Conservation (phyloP, 2,888 invertebrate genomes). For the Ormyrus pomaceus region DNA sequence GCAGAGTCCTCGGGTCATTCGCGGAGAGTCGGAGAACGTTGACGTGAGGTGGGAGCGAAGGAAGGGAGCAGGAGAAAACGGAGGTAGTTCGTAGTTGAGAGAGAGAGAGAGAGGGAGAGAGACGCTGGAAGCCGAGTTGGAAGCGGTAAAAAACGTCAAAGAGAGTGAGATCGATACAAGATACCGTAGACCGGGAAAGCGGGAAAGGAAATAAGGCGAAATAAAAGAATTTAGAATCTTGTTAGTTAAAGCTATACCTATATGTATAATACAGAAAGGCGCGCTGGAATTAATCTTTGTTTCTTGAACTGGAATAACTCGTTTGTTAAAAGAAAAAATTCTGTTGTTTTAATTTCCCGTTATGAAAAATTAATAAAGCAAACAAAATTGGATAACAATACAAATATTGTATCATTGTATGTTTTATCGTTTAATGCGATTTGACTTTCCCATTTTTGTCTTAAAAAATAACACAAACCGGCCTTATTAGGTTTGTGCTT, state of each 20-base stretch:
- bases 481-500: too few relatives aligned
- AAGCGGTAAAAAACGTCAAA: background rate
- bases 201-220: background rate
- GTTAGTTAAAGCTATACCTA: too few relatives aligned
- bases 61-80: background rate
- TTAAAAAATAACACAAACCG: too few relatives aligned
- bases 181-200: background rate
- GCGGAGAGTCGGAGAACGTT: conserved; percentile 33
- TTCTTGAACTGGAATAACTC: background rate
- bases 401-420: conserved; percentile 1
- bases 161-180: too few relatives aligned
- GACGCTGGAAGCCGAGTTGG: background rate
- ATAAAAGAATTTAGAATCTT: too few relatives aligned
- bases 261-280: too few relatives aligned
- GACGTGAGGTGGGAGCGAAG: background rate
- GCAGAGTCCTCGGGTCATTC: conserved; percentile 68
- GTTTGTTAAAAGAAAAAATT: background rate
- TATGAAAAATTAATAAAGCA: background rate
- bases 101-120: too few relatives aligned
- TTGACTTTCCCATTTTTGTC: too few relatives aligned
- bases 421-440: background rate
- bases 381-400: background rate
- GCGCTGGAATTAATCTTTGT: background rate
- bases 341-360: background rate
- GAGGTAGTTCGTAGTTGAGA: too few relatives aligned